Percentiles rank a stretch among this genome's conserved stretches.
Conservation (phyloP, 2,888 invertebrate species). For the Stratiomys singularior region DNA sequence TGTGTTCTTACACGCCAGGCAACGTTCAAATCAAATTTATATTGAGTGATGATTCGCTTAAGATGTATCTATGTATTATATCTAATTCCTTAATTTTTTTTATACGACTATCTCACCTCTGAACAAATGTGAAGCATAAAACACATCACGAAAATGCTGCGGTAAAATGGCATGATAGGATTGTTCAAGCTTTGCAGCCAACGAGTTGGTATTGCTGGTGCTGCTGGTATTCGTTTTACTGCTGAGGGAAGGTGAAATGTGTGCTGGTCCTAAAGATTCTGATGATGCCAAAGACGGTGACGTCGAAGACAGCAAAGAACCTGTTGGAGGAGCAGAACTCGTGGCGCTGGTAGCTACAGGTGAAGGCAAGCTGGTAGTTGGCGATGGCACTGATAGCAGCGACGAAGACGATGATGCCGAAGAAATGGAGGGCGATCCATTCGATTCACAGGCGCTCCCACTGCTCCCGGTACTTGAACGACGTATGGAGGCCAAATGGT, state of each 20-base stretch:
- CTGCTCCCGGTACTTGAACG: constrained; percentile 63
- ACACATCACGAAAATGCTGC: constrained; percentile 72
- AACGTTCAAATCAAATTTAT: neutral
- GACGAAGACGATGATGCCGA: constrained; percentile 56
- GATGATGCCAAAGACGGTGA: constrained; percentile 13
- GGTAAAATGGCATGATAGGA: constrained; percentile 66
- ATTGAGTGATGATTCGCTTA: constrained; percentile 16
- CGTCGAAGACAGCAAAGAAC: constrained; percentile 4
- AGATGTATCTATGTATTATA: neutral
- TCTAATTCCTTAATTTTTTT: neutral
- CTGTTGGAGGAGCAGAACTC: constrained; percentile 23
- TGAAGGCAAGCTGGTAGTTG: constrained; percentile 61
- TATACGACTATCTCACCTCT: constrained; percentile 68
- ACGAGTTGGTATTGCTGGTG: constrained; percentile 50
- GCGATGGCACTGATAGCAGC: constrained; percentile 44
- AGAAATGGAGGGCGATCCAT: constrained; percentile 58
- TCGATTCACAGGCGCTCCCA: constrained; percentile 61
- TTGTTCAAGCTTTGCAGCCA: constrained; percentile 64
- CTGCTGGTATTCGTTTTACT: neutral
- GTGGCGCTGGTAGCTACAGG: constrained; percentile 57
- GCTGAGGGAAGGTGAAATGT: constrained; percentile 44
- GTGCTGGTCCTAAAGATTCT: constrained; percentile 24
- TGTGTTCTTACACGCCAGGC: neutral
- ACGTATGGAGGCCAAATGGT: constrained; percentile 52
- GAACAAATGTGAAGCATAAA: constrained; percentile 73